Evolutionary conservation across 2,888 invertebrate species (phyloP), one percentile per base, ranked within the genome.

Genomic region (Hirtodrosophila alboralis): DNA sequence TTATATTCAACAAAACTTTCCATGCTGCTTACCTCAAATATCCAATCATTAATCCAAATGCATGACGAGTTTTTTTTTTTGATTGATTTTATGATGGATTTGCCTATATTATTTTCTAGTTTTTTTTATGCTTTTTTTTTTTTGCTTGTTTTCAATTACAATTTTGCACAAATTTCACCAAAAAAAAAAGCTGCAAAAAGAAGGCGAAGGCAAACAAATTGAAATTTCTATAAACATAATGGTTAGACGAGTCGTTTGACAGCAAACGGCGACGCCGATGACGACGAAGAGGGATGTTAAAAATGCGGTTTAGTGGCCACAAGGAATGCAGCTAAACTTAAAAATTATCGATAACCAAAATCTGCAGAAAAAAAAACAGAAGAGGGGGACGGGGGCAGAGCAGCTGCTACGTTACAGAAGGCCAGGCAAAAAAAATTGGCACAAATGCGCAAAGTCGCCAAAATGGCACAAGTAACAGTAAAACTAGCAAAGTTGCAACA

Each of bases 391-490:
- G 33, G 16, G 54, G 38, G 44, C 8, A 49, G 41, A 26, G 36
- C 43, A 18, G 59, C 54, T 14, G 51, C 31, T 21, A 45, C 37
- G 12, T 23, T 37, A 12, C 23, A 44, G 38, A 36, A n/a, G 41
- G 63, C 57, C 43, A 18, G 33, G 30, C 37, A 45, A 51, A 74
- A 70, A 61, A 79, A 87, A 86, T 78, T 83, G 79, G 86, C 81
- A 87, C 86, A 86, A 71, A 72, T 68, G 71, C 71, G 59, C 70
- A 66, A 48, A 49, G 40, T 49, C 64, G 53, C 57, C 63, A 58
- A 86, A 87, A 83, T 87, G 74, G 86, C 67, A 83, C 86, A 74
- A 67, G 61, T 86, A 86, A 86, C 86, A 65, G 86, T 86, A 73
- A 49, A 62, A n/a, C n/a, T 48, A 45, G 68, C 51, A 48, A 38